phyloP scores from a whole-genome alignment of 2,888 invertebrate genomes.

The Maniola hyperantus region DNA sequence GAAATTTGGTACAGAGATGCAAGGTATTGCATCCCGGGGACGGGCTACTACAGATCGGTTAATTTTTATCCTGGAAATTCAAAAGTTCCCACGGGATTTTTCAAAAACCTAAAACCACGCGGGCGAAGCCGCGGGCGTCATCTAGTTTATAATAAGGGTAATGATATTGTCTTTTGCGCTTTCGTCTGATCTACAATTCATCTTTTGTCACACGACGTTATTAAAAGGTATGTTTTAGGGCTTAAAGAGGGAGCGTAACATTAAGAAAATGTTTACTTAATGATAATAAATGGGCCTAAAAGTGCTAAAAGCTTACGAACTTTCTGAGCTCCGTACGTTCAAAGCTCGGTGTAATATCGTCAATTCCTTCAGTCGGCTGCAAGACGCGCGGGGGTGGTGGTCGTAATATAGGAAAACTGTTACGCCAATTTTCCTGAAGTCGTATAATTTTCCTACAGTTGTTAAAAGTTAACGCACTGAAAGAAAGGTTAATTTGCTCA shows the following conservation, averaged over 20 bases:
- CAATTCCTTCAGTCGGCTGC: neutral
- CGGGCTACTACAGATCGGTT: too few species aligned
- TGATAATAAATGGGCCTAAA: neutral
- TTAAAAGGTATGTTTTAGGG: neutral
- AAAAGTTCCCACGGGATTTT: too few species aligned
- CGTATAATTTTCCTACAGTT: neutral
- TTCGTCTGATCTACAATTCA: too few species aligned
- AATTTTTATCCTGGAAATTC: too few species aligned
- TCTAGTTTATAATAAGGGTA: too few species aligned
- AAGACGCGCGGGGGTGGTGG: slow-evolving; percentile 5
- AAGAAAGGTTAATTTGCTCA: neutral
- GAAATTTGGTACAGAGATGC: too few species aligned
- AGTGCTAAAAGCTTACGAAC: neutral
- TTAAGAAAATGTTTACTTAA: neutral
- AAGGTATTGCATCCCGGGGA: too few species aligned
- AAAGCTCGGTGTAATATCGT: neutral
- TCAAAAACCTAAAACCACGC: too few species aligned
- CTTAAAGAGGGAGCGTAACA: neutral
- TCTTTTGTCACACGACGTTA: too few species aligned
- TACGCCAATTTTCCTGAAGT: neutral
- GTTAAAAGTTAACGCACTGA: neutral
- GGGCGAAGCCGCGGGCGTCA: too few species aligned
- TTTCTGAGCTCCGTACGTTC: slow-evolving; percentile 4
- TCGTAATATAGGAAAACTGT: neutral
- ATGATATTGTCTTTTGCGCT: too few species aligned